Base-by-base conservation (phyloP, 2,888 invertebrate species). In the Luffia ferchaultella region DNA sequence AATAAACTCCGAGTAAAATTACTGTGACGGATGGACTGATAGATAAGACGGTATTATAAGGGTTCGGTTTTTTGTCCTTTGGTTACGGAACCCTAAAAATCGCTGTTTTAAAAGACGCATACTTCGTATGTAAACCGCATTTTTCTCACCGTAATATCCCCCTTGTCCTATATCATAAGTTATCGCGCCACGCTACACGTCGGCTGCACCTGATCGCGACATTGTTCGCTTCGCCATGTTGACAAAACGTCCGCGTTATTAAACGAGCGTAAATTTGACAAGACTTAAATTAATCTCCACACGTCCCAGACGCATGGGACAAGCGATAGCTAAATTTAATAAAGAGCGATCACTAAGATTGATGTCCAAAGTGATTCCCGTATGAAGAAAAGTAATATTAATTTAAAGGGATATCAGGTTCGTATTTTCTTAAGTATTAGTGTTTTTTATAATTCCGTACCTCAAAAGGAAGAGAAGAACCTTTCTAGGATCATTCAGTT, bases 271-370 rank as follows among this genome's bases (percentile, higher is more conserved):
- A 63, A 69, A 69, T 71, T 68, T 69, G 69, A 73, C 69, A 66
- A 62, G 70, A 68, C 65, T 73, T 66, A 67, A 73, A 76, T 75
- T 73, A 74, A 76, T 76, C 68, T 67, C 52, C 54, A 63, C 61
- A 66, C 47, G 51, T 51, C 44, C 58, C 61, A 66, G 49, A 63
- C 64, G 64, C 62, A 64, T 62, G 62, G 58, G 62, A 58, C 58
- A 60, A 60, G 68, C 64, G 67, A 66, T 61, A 60, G 62, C 30
- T 63, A 67, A 73, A 76, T 78, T 78, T 79, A 79, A 79, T 79
- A 79, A 76, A 77, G 74, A 72, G 62, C 61, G 58, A 58, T 59
- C 63, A 62, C 64, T 56, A 74, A 76, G 78, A 79, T 79, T 78
- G 77, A 79, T 78, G 76, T 68, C 62, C 57, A 62, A 56, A 65